Percentiles rank a stretch among this genome's conserved stretches.
phyloP scores from a whole-genome alignment of 2,888 invertebrate genomes.

The Crematogaster levior region DNA sequence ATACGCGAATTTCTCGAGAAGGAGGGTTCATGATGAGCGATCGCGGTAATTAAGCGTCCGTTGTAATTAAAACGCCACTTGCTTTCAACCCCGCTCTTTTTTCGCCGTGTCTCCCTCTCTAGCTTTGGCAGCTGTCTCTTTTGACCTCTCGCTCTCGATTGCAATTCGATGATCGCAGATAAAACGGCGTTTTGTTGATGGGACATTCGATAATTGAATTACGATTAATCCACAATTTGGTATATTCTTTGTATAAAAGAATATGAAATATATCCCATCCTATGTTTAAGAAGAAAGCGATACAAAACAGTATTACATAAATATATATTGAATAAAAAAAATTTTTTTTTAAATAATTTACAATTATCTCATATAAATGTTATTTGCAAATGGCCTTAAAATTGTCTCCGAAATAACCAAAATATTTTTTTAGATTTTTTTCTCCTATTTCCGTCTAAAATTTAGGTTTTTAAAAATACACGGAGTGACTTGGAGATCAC shows the following conservation, averaged over 20 bases:
- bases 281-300: background rate
- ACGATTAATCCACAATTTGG: background rate
- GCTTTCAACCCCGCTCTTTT: slow-evolving; percentile 34
- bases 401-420: background rate
- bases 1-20: slow-evolving; percentile 58
- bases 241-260: background rate
- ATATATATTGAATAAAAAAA: background rate
- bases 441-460: background rate
- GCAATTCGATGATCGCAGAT: background rate
- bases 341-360: background rate
- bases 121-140: slow-evolving; percentile 16
- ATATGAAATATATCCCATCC: background rate
- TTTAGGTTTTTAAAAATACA: background rate
- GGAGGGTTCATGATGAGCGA: slow-evolving; percentile 62
- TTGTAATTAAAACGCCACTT: slow-evolving; percentile 75
- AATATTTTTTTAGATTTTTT: background rate
- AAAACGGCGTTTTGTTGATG: background rate
- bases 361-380: background rate
- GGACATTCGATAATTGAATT: background rate
- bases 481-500: background rate
- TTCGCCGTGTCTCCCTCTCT: background rate
- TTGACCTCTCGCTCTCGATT: slow-evolving; percentile 19
- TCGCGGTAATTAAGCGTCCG: slow-evolving; percentile 76
- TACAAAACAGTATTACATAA: background rate
- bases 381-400: background rate